Evolutionary conservation across 1,140 invertebrate species (phyloP).

Genomic region (Ceratina australensis): DNA sequence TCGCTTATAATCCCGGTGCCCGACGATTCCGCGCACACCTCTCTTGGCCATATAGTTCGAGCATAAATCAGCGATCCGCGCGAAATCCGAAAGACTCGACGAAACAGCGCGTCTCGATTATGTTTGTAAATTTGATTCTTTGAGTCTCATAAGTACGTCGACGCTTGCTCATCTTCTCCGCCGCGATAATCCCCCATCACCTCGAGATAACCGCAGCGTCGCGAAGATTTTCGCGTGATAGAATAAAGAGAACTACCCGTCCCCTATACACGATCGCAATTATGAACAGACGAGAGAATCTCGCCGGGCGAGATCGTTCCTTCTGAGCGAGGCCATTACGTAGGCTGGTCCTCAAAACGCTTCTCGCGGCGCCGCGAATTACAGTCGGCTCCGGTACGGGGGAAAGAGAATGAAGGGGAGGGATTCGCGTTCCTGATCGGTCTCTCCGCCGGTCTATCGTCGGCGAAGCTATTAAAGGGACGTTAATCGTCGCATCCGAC

Average conservation of each 20-base stretch:
- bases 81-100: not conserved
- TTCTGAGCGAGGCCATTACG: constrained; percentile 29
- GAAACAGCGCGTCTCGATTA: not conserved
- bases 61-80: constrained; percentile 13
- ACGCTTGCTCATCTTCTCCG: not conserved
- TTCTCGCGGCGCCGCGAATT: constrained; percentile 40
- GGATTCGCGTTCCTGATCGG: constrained; percentile 56
- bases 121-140: constrained; percentile 4
- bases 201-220: not conserved
- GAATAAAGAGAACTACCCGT: not conserved
- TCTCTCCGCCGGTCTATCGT: constrained; percentile 54
- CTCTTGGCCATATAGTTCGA: not conserved
- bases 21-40: constrained; percentile 2
- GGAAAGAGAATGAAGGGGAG: not conserved
- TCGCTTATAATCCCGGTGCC: constrained; percentile 33
- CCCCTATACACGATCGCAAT: constrained; percentile 21
- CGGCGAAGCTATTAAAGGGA: constrained; percentile 63
- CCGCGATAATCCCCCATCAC: not conserved
- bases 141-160: not conserved
- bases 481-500: constrained; percentile 63
- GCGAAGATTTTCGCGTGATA: constrained; percentile 3
- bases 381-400: not conserved
- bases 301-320: not conserved
- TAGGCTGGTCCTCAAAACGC: constrained; percentile 18
- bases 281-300: constrained; percentile 35